phyloP scores from a whole-genome alignment of 2,888 invertebrate genomes.

The Phymatocera aterrima region DNA sequence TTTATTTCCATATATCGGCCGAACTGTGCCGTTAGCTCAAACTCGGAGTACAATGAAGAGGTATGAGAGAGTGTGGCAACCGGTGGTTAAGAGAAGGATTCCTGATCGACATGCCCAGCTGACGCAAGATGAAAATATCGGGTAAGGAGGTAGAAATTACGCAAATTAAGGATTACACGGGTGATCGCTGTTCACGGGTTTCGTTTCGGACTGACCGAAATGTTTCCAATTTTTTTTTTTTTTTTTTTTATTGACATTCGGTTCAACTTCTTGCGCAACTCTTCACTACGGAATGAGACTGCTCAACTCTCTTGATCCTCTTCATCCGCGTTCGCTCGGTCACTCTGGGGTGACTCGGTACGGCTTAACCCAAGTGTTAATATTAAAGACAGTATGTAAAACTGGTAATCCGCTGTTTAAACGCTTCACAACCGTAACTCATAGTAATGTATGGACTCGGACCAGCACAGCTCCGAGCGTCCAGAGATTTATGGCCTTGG shows the following conservation, averaged over 20 bases:
- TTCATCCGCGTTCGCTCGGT: not conserved
- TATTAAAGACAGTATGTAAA: slow-evolving; percentile 71
- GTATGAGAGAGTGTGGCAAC: slow-evolving; percentile 22
- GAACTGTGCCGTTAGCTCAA: slow-evolving; percentile 50
- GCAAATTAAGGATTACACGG: slow-evolving; percentile 39
- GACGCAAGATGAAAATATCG: slow-evolving; percentile 5
- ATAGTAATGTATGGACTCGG: slow-evolving; percentile 71
- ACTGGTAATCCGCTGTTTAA: slow-evolving; percentile 73
- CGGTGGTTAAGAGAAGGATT: slow-evolving; percentile 32
- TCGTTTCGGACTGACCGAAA: not conserved
- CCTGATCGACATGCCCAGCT: slow-evolving; percentile 21
- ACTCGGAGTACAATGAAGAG: slow-evolving; percentile 30
- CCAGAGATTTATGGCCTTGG: slow-evolving; percentile 71
- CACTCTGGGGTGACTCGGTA: slow-evolving; percentile 43
- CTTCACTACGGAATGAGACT: not conserved
- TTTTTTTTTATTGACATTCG: slow-evolving; percentile 36
- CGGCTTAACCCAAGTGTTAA: slow-evolving; percentile 66
- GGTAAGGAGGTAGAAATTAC: slow-evolving; percentile 24
- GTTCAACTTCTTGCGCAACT: not conserved
- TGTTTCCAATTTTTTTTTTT: no score
- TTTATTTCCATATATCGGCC: slow-evolving; percentile 50
- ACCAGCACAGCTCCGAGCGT: slow-evolving; percentile 61
- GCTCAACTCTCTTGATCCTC: slow-evolving; percentile 11
- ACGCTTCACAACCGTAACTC: slow-evolving; percentile 73
- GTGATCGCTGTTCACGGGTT: slow-evolving; percentile 2